Evolutionary conservation across 2,888 invertebrate species (phyloP).

Genomic region (Lampropteryx suffumata): DNA sequence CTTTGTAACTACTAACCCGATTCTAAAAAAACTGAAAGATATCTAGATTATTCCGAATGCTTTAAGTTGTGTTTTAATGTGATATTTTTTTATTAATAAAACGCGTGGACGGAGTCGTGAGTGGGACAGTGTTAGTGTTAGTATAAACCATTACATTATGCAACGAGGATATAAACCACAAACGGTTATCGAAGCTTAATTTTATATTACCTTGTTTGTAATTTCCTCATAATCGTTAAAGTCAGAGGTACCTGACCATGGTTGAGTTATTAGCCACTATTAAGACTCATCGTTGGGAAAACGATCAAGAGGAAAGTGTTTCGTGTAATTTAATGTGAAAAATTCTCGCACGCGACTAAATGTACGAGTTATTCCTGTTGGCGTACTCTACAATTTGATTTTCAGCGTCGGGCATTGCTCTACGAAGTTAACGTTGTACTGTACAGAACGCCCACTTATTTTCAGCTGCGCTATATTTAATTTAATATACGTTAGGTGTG

Average conservation of each 20-base stretch:
- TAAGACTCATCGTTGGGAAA: neutral
- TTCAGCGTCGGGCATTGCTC: constrained; percentile 64
- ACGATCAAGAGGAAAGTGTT: neutral
- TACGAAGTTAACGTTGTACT: constrained; percentile 32
- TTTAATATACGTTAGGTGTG: constrained; percentile 54
- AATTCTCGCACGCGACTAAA: constrained; percentile 7
- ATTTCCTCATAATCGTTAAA: neutral
- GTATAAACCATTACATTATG: no score
- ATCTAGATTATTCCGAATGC: no score
- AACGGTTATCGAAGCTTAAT: no score
- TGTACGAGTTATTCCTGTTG: constrained; percentile 1
- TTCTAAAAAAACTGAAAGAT: no score
- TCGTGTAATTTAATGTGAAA: constrained; percentile 4
- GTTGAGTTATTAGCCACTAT: neutral
- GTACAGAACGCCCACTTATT: constrained; percentile 68
- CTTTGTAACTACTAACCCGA: no score
- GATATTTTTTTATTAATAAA: no score
- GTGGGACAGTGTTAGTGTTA: no score
- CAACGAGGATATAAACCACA: no score
- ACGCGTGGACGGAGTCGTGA: no score
- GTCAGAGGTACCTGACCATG: no score
- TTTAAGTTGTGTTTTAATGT: no score
- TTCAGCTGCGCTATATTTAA: constrained; percentile 63
- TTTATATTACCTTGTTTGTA: no score
- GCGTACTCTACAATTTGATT: constrained; percentile 40